These are phyloP conservation scores for Plutella xylostella DNA, from an alignment of 2,888 invertebrate species.

Conservation along the genomic window DNA sequence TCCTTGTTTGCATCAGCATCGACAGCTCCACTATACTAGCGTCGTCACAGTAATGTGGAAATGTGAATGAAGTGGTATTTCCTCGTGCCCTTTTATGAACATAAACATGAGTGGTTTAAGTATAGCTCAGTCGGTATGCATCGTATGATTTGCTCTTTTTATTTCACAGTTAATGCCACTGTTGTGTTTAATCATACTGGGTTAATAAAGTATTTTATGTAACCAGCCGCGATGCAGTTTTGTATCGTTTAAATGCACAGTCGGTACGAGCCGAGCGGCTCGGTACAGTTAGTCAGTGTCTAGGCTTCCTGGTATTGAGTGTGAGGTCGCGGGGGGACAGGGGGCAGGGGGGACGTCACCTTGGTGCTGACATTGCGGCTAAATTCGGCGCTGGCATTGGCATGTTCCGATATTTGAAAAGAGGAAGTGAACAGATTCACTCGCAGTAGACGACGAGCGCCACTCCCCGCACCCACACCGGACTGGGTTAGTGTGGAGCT, in stretches of 20 bases:
- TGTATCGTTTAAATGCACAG: neutral
- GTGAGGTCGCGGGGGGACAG: neutral
- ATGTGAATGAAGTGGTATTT: neutral
- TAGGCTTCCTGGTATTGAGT: neutral
- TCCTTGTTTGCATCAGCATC: neutral
- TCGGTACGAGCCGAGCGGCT: neutral
- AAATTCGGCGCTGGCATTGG: constrained; percentile 60
- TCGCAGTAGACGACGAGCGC: no score
- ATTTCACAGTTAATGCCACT: no score
- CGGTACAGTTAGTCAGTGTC: neutral
- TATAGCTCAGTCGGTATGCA: neutral
- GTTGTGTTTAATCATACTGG: no score
- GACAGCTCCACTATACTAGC: neutral
- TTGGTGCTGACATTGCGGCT: constrained; percentile 57
- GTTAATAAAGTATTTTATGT: no score
- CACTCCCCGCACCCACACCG: no score
- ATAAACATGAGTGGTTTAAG: neutral
- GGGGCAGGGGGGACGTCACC: constrained; percentile 26
- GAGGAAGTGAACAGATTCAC: constrained; percentile 7
- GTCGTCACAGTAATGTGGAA: neutral
- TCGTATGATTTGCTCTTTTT: neutral
- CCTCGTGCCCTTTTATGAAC: neutral
- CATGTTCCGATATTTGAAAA: constrained; percentile 50
- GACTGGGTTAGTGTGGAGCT: no score
- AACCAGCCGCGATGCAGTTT: neutral